Base-by-base conservation (phyloP, 2,888 invertebrate species). In the Stenodera caucasica region DNA sequence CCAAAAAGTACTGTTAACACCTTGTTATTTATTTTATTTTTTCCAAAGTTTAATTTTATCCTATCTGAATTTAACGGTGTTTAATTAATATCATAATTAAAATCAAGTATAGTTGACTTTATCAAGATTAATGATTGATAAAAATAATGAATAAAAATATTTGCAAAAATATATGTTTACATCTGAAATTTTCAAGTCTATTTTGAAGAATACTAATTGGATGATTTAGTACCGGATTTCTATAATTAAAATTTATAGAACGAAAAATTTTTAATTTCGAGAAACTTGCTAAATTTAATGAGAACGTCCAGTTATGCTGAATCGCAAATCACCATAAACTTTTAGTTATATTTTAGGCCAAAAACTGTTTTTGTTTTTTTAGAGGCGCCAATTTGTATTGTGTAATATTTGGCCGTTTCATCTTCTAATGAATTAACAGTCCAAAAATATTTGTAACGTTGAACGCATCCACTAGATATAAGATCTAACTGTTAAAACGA, bases 401-500 rank as follows among this genome's bases (percentile, higher is more conserved):
- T 30, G 30, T 1, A 30, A 30, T 30, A 6, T 30, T 5, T 9
- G 30, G 30, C 30, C 14, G 1, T 37, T 37, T 37, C 1, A 2
- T 35, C n/a, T 7, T 37, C 45, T 1, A 18, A 18, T 45, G 14
- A n/a, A 51, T 9, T 30, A 50, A 14, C 26, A 29, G 18, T 51
- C 21, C 18, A 4, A 45, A 57, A 57, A n/a, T 37, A 57, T 15
- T 49, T 33, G 5, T 55, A 53, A 60, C 61, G 57, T 70, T 66
- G 70, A 71, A 64, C 69, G 68, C 70, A 70, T 68, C 69, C 59
- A 65, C 23, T 5, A 4, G 5, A 49, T 56, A 58, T 64, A 66
- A 68, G 68, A 72, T 67, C 70, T 75, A 76, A 75, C 75, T 74
- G 75, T 76, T 74, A 67, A 68, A 66, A 55, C 69, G 69, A 72